Percentiles rank a stretch among this genome's conserved stretches.
phyloP scores from a whole-genome alignment of 2,113 vertebrate genomes.

The Strix aluco region DNA sequence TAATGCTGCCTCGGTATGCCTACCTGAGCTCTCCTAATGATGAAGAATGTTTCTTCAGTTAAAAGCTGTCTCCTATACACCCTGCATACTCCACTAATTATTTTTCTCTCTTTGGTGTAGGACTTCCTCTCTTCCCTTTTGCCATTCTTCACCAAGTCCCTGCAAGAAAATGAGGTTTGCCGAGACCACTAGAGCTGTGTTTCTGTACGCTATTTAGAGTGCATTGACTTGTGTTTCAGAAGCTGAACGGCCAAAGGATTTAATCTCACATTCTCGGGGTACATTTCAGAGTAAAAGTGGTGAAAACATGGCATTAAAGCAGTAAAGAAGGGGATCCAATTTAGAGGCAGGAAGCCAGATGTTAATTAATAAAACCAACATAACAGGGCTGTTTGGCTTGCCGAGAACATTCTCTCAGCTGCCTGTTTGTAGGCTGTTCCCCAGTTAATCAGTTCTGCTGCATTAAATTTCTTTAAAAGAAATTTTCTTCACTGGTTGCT shows the following conservation, averaged over 20 bases:
- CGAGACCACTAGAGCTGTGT: conserved; percentile 17
- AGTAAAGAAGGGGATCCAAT: conserved; percentile 41
- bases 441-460: conserved; percentile 67
- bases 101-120: not conserved
- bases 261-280: conserved; percentile 28
- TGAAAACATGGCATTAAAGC: conserved; percentile 53
- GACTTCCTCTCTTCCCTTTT: not conserved
- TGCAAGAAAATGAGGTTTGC: not conserved
- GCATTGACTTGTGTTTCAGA: conserved; percentile 52
- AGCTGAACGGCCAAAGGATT: conserved; percentile 38
- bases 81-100: not conserved
- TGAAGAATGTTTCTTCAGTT: not conserved
- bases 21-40: not conserved
- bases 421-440: conserved; percentile 61
- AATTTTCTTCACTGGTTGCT: conserved; percentile 61
- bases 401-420: conserved; percentile 53
- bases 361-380: conserved; percentile 69
- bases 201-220: conserved; percentile 1
- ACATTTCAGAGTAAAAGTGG: conserved; percentile 46
- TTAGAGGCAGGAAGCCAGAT: conserved; percentile 62
- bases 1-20: not conserved
- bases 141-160: not conserved
- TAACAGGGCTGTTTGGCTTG: conserved; percentile 48
- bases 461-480: conserved; percentile 70
- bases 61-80: not conserved